These are phyloP conservation scores for Ceratina calcarata DNA, from an alignment of 1,140 invertebrate genomes.

Conservation along the genomic window DNA sequence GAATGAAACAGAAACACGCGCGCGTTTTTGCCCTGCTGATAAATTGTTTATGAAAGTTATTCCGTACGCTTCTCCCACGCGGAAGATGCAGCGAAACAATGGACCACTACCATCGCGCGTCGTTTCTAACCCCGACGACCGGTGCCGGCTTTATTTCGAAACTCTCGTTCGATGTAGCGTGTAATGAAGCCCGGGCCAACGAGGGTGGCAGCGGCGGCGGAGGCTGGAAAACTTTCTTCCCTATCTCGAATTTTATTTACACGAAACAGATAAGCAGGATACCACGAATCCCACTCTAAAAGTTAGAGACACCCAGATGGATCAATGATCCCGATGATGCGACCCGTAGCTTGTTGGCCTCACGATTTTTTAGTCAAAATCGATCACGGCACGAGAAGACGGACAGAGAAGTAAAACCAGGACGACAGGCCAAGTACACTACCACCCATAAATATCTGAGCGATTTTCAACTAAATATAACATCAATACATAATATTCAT, in stretches of 20 bases:
- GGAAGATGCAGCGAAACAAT: slow-evolving; percentile 28
- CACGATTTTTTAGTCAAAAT: neutral
- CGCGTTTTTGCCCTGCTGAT: slow-evolving; percentile 24
- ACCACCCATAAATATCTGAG: no score
- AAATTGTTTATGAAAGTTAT: slow-evolving; percentile 43
- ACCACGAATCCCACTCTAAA: slow-evolving; percentile 52
- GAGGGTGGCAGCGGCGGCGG: neutral
- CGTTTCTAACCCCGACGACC: neutral
- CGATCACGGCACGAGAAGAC: neutral
- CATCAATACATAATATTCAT: no score
- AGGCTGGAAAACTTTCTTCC: slow-evolving; percentile 22
- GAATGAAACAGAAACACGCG: slow-evolving; percentile 26
- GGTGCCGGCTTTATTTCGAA: slow-evolving; percentile 32
- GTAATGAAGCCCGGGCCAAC: slow-evolving; percentile 25
- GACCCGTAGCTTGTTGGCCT: neutral
- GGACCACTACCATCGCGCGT: neutral
- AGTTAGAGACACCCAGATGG: slow-evolving; percentile 28
- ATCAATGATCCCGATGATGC: neutral
- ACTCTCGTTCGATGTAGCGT: slow-evolving; percentile 42
- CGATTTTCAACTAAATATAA: no score
- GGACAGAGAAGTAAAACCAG: neutral
- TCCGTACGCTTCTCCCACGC: neutral
- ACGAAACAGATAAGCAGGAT: slow-evolving; percentile 42
- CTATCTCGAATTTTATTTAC: slow-evolving; percentile 52
- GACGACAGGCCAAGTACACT: no score